Percentiles rank a stretch among this genome's conserved stretches.
These are phyloP conservation scores for Sorex araneus DNA, from an alignment of 2,113 vertebrate species.

Conservation along the genomic window DNA sequence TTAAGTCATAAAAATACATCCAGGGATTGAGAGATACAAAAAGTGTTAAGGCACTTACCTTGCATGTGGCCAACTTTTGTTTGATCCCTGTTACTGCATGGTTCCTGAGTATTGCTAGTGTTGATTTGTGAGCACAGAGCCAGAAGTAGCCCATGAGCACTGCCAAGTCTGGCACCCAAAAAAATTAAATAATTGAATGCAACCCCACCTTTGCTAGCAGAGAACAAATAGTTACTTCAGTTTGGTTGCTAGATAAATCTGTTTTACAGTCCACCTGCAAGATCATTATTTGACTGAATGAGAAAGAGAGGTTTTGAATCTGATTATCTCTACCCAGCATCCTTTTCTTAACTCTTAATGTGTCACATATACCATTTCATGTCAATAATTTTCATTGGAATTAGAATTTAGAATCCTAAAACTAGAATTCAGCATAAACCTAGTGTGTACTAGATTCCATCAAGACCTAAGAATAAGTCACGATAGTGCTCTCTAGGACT, in stretches of 20 bases:
- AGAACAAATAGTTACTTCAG: background rate
- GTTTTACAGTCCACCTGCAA: background rate
- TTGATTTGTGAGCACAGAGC: too few relatives aligned
- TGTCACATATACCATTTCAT: background rate
- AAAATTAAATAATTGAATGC: too few relatives aligned
- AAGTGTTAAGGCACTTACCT: too few relatives aligned
- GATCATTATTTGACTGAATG: background rate
- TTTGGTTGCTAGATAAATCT: background rate
- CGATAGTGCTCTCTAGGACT: background rate
- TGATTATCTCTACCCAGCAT: background rate
- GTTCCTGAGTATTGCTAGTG: too few relatives aligned
- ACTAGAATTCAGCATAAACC: constrained; percentile 2
- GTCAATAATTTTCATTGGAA: constrained; percentile 2
- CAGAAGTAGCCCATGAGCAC: too few relatives aligned
- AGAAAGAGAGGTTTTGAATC: background rate
- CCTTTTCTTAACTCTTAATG: background rate
- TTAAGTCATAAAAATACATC: constrained; percentile 1
- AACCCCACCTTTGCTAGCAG: background rate
- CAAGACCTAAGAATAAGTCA: background rate
- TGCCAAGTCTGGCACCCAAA: background rate
- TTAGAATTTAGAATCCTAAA: background rate
- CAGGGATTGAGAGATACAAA: too few relatives aligned
- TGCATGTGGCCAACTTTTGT: too few relatives aligned
- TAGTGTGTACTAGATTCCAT: background rate
- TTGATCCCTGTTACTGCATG: too few relatives aligned